Base-by-base conservation (phyloP, 2,113 vertebrate genomes). In the Aplodontia rufa region DNA sequence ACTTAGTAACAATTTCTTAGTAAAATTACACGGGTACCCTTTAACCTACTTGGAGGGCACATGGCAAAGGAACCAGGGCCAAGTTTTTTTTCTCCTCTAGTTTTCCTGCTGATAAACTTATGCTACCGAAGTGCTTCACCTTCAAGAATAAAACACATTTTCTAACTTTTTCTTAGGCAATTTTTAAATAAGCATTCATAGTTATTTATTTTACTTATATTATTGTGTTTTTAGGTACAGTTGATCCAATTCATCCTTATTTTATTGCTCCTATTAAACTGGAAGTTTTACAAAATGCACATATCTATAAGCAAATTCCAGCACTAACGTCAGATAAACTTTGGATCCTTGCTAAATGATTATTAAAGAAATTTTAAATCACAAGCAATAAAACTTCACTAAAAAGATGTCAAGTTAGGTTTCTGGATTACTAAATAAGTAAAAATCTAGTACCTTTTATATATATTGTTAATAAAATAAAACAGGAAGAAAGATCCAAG, bases 1-100 rank as follows among this genome's bases (percentile, higher is more conserved):
- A 92, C 80, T 28, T 49, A 90, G n/a, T 68, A 96, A 88, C 32
- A 80, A 49, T 86, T 96, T 96, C 69, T 83, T 71, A 93, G 49
- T 86, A 89, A 94, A 95, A 89, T 94, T 53, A 95, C 55, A 88
- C 42, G n/a, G n/a, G 66, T 1, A 81, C 85, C 88, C 94, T 96
- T 97, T 97, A 97, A 92, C 84, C 92, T 83, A 96, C 53, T 82
- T 97, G 95, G 90, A 96, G 4, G 92, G 28, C 55, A 96, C 49
- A 85, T 14, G 93, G 62, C 19, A 94, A 95, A 96, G 74, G 49
- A 84, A 58, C 1, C 40, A 74, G 37, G 69, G 96, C 93, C 90
- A 96, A 95, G 35, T 37, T 24, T 40, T 28, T 84, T 87, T 97
- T 76, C 37, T 49, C 60, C 53, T 84, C 28, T 91, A 74, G 58